Evolutionary conservation across 2,888 invertebrate species (phyloP).

Genomic region (Drosophila dives): DNA sequence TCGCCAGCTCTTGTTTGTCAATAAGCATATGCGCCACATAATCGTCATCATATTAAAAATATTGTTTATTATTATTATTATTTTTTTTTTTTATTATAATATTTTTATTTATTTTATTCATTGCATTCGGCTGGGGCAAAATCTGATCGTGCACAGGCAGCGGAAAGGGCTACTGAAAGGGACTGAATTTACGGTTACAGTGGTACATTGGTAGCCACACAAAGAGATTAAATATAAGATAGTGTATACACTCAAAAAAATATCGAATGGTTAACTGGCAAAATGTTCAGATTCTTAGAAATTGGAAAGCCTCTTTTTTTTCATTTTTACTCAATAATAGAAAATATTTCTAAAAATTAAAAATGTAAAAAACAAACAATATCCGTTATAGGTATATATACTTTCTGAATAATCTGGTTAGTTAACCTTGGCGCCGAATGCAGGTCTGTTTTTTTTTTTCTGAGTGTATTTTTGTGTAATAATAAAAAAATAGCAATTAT

Average conservation of each 20-base stretch:
- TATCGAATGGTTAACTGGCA: background rate
- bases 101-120: background rate
- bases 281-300: background rate
- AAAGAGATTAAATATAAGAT: background rate
- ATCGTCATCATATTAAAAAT: slow-evolving; percentile 72
- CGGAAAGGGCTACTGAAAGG: slow-evolving; percentile 3
- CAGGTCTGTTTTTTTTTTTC: background rate
- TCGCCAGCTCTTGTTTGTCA: slow-evolving; percentile 62
- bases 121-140: background rate
- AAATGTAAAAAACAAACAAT: background rate
- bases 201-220: slow-evolving; percentile 6
- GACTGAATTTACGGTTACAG: slow-evolving; percentile 19
- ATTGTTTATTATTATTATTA: slow-evolving; percentile 52
- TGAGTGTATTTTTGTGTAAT: background rate
- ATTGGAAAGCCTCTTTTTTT: too few relatives aligned
- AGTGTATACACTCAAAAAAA: background rate
- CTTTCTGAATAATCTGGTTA: background rate
- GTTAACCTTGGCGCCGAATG: background rate
- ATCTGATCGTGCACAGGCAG: slow-evolving; percentile 7
- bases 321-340: background rate
- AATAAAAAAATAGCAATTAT: background rate
- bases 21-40: slow-evolving; percentile 80
- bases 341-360: background rate
- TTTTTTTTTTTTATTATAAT: slow-evolving; percentile 27
- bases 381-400: background rate